Percentiles rank a stretch among this genome's conserved stretches.
phyloP scores from a whole-genome alignment of 2,888 invertebrate genomes.

The Buathra laborator region DNA sequence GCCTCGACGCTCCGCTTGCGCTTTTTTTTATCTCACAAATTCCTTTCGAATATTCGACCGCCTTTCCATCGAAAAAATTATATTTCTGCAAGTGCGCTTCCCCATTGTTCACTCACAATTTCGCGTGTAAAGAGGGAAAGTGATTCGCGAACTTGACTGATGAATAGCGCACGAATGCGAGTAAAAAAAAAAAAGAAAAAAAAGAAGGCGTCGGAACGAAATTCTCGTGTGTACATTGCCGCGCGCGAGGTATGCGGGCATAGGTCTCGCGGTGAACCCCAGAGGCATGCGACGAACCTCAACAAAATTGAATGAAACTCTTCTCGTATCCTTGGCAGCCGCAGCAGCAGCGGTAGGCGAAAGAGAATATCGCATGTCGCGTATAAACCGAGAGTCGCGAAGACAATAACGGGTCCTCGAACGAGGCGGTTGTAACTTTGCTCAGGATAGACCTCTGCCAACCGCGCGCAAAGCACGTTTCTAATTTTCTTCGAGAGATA shows the following conservation, averaged over 20 bases:
- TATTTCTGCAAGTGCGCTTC: neutral
- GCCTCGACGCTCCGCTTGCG: too few species aligned
- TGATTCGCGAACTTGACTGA: slow-evolving; percentile 42
- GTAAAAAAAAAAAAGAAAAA: slow-evolving; percentile 18
- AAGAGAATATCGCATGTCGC: slow-evolving; percentile 5
- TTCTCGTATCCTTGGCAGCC: slow-evolving; percentile 25
- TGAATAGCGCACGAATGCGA: slow-evolving; percentile 13
- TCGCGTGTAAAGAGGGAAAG: slow-evolving; percentile 54
- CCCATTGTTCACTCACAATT: neutral
- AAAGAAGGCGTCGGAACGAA: slow-evolving; percentile 43
- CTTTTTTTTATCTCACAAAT: too few species aligned
- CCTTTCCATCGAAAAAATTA: neutral
- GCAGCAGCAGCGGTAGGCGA: neutral
- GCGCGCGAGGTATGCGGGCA: slow-evolving; percentile 36
- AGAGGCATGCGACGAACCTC: slow-evolving; percentile 26
- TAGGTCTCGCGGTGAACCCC: slow-evolving; percentile 45
- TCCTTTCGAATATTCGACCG: too few species aligned
- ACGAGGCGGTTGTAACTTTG: slow-evolving; percentile 7
- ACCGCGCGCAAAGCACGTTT: slow-evolving; percentile 35
- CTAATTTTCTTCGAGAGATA: slow-evolving; percentile 34
- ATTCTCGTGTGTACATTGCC: slow-evolving; percentile 22
- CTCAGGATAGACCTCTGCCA: slow-evolving; percentile 10
- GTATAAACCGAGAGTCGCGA: neutral
- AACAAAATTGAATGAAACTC: slow-evolving; percentile 53
- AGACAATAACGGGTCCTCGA: slow-evolving; percentile 45